Base-by-base conservation (phyloP, 2,113 vertebrate species). In the Chelonoidis abingdonii region DNA sequence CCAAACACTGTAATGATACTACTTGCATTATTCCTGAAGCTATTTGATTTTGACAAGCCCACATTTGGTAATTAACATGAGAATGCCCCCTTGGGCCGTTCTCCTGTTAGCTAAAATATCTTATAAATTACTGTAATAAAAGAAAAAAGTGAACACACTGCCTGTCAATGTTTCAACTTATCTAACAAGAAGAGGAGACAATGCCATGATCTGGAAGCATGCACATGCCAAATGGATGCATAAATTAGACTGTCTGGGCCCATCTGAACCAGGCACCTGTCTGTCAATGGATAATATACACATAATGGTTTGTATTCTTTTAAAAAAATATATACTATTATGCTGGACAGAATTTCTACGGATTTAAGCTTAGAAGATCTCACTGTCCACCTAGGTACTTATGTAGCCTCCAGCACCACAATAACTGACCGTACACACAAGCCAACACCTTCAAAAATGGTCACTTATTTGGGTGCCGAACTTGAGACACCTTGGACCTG, bases 41-140 rank as follows among this genome's bases (percentile, higher is more conserved):
- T 98, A 98, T 98, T 98, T 98, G 98, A 98, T 98, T 98, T 98
- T 98, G 98, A 98, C 98, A 98, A 98, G 98, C 98, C 98, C 98
- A 98, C 98, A 98, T 98, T 98, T 98, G 98, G 98, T 98, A 98
- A 98, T 98, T 98, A 98, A 98, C 98, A 98, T 98, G 98, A 98
- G 98, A 98, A 98, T 98, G 98, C 98, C 98, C 98, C 98, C 98
- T 98, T 98, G 98, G 98, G 98, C 98, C 89, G 2, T 98, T 98
- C 98, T 98, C 97, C 98, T 98, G 98, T 98, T 98, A 98, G 98
- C 98, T 98, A 98, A 98, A 98, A 98, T 98, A 98, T 98, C 98
- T 98, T 98, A 98, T 98, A 98, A 98, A 98, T 98, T 98, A 98
- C 98, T 98, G 98, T 97, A 98, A 98, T 98, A 98, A 98, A 98